Evolutionary conservation across 2,797 vertebrate species (phyloP).

Genomic region (Parauchenoglanis ngamensis): DNA sequence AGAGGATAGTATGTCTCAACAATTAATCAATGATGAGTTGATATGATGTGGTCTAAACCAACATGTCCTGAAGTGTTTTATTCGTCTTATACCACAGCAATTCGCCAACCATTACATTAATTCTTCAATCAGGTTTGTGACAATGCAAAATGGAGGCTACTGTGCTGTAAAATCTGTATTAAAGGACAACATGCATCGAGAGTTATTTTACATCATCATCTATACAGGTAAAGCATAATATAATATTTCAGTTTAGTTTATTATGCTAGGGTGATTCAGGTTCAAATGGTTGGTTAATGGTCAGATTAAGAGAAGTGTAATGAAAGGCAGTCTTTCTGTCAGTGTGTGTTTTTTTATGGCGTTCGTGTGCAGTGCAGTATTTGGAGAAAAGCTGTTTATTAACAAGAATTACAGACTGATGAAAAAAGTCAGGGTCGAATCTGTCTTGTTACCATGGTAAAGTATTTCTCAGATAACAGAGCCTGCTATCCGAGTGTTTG

Average conservation of each 20-base stretch:
- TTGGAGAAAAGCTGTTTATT: slow-evolving; percentile 38
- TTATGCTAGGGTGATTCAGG: background rate
- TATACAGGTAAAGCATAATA: background rate
- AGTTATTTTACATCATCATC: background rate
- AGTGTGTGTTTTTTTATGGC: background rate
- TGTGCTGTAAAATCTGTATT: background rate
- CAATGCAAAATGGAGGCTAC: background rate
- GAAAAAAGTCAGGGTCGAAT: slow-evolving; percentile 55
- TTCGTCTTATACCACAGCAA: background rate
- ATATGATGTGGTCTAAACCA: background rate
- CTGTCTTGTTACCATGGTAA: slow-evolving; percentile 55
- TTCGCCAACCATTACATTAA: background rate
- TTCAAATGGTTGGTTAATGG: background rate
- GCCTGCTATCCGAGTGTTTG: background rate
- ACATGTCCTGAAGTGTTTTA: background rate
- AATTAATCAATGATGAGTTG: background rate
- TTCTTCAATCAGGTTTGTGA: background rate
- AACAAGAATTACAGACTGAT: slow-evolving; percentile 37
- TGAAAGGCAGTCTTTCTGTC: background rate
- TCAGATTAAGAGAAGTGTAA: background rate
- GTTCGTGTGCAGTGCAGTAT: slow-evolving; percentile 9
- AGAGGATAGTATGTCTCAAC: background rate
- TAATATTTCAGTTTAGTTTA: background rate
- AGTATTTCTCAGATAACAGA: slow-evolving; percentile 48
- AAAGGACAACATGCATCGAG: background rate